Evolutionary conservation across 2,888 invertebrate species (phyloP).

Genomic region (Muschampia plurimacula): DNA sequence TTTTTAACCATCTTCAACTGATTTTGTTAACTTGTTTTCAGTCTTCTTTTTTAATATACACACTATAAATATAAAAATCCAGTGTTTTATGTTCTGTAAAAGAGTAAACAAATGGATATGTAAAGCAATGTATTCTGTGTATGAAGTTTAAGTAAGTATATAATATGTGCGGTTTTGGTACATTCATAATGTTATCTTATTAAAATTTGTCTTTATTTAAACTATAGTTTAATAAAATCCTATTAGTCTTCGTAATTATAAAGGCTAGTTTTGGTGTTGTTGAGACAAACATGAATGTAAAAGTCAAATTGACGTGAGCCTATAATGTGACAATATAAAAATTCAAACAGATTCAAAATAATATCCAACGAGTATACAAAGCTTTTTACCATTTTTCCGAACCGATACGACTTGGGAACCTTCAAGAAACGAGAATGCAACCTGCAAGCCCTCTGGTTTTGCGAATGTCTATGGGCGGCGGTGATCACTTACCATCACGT

Average conservation of each 20-base stretch:
- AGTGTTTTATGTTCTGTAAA: constrained; percentile 29
- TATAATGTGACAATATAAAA: too few relatives aligned
- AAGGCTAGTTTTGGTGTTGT: neutral
- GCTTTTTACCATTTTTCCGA: too few relatives aligned
- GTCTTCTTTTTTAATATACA: constrained; percentile 45
- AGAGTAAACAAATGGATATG: constrained; percentile 18
- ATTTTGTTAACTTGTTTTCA: constrained; percentile 40
- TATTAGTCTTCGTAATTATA: neutral
- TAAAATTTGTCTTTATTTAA: constrained; percentile 33
- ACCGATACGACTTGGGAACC: too few relatives aligned
- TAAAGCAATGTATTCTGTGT: constrained; percentile 22
- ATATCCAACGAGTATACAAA: too few relatives aligned
- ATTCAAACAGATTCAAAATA: too few relatives aligned
- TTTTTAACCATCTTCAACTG: neutral
- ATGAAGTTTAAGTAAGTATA: constrained; percentile 19
- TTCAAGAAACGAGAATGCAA: too few relatives aligned
- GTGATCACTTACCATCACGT: too few relatives aligned
- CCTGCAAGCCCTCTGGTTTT: too few relatives aligned
- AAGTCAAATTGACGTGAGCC: too few relatives aligned
- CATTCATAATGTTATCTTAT: constrained; percentile 16
- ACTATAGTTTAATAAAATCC: constrained; percentile 16
- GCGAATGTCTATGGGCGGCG: too few relatives aligned
- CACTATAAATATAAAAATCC: constrained; percentile 52
- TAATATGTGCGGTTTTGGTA: constrained; percentile 34
- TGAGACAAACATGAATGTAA: neutral